Percentiles rank a stretch among this genome's conserved stretches.
Evolutionary conservation across 2,888 invertebrate genomes (phyloP).

Genomic region (Agriopis leucophaearia): DNA sequence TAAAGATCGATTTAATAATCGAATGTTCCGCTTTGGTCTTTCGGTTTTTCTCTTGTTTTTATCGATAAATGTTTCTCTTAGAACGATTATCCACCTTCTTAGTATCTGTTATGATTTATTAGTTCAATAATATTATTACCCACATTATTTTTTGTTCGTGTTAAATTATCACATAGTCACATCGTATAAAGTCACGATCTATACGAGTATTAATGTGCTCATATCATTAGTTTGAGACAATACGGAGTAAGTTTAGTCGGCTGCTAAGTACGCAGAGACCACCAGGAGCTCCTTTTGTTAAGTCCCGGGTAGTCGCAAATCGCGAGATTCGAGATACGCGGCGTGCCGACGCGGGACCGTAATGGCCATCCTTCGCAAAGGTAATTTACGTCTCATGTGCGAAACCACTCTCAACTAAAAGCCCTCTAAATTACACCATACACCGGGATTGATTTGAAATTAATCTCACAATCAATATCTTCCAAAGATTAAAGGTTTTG

Average conservation of each 20-base stretch:
- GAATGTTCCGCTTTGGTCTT: constrained; percentile 76
- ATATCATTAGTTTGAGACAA: constrained; percentile 58
- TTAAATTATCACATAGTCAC: constrained; percentile 40
- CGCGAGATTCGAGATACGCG: constrained; percentile 81
- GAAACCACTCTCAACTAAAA: constrained; percentile 84
- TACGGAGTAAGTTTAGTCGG: constrained; percentile 63
- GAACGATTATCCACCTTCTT: constrained; percentile 69
- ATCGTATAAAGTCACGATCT: constrained; percentile 43
- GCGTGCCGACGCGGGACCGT: constrained; percentile 78
- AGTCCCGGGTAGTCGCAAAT: constrained; percentile 78
- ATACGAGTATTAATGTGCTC: constrained; percentile 27
- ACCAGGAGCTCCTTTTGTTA: constrained; percentile 82
- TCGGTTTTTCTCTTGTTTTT: constrained; percentile 74
- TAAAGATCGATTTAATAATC: constrained; percentile 85
- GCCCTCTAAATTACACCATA: constrained; percentile 81
- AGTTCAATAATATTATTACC: constrained; percentile 55
- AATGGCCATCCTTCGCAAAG: constrained; percentile 79
- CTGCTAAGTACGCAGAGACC: constrained; percentile 72
- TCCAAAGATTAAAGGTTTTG: constrained; percentile 58
- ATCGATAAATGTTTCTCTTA: constrained; percentile 75
- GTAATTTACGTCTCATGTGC: constrained; percentile 85
- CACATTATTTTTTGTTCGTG: constrained; percentile 51
- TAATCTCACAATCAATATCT: constrained; percentile 71
- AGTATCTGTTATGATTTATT: constrained; percentile 72
- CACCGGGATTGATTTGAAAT: constrained; percentile 81